Conservation (phyloP, 1,140 invertebrate genomes). For the Drosophila orena region DNA sequence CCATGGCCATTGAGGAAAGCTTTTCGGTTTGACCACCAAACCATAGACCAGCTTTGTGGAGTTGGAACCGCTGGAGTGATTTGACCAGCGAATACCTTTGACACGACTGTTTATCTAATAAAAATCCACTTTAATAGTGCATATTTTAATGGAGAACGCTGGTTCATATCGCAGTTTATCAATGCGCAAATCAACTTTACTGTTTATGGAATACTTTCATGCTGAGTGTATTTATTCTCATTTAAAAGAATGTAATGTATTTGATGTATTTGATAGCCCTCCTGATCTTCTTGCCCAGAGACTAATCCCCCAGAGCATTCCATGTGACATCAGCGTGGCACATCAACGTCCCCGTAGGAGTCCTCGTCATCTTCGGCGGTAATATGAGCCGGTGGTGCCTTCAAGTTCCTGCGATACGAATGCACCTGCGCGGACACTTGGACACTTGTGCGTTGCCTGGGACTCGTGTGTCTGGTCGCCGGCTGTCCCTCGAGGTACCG, state of each 20-base stretch:
- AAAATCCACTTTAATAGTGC: too few species aligned
- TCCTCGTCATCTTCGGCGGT: constrained; percentile 73
- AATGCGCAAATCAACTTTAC: too few species aligned
- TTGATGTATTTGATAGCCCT: constrained; percentile 9
- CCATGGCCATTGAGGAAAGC: constrained; percentile 5
- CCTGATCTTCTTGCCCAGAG: neutral
- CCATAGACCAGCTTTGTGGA: neutral
- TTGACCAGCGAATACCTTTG: neutral
- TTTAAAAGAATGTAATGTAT: neutral
- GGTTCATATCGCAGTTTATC: too few species aligned
- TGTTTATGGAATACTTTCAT: too few species aligned
- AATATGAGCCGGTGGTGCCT: constrained; percentile 57
- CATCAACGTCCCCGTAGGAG: constrained; percentile 6
- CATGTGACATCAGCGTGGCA: constrained; percentile 7
- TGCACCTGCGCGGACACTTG: neutral
- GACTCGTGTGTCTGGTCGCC: neutral
- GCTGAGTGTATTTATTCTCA: too few species aligned
- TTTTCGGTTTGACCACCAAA: neutral
- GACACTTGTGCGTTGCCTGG: neutral
- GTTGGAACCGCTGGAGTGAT: neutral
- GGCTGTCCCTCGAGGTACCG: constrained; percentile 23
- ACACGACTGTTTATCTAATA: neutral
- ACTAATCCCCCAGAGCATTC: neutral
- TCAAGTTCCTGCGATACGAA: neutral
- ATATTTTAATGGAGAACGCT: too few species aligned